These are phyloP conservation scores for Baryphthengus martii DNA, from an alignment of 2,113 vertebrate genomes.

Conservation along the genomic window DNA sequence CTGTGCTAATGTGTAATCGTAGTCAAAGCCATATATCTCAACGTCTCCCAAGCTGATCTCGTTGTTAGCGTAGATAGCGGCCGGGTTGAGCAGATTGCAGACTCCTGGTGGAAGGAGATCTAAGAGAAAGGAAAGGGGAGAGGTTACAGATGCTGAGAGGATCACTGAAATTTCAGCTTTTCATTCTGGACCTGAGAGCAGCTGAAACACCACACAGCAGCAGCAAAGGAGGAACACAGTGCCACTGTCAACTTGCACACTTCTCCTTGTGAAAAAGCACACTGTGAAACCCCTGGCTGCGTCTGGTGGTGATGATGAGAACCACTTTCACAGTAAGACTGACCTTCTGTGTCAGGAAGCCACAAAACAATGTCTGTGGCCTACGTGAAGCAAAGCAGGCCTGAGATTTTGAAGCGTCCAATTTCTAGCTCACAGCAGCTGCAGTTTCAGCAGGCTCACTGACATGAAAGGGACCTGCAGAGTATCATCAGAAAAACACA, in stretches of 20 bases:
- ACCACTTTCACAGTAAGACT: neutral
- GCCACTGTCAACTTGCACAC: neutral
- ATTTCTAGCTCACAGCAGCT: neutral
- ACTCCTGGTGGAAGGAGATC: slow-evolving; percentile 82
- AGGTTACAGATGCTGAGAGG: neutral
- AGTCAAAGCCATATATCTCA: slow-evolving; percentile 84
- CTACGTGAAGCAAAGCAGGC: neutral
- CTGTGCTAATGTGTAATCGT: slow-evolving; percentile 79
- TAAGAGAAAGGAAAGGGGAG: slow-evolving; percentile 5
- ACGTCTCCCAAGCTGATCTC: slow-evolving; percentile 80
- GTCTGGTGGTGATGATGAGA: neutral
- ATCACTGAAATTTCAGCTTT: neutral
- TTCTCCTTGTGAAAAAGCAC: neutral
- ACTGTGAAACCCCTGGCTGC: neutral
- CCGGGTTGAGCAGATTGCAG: slow-evolving; percentile 79
- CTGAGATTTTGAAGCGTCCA: neutral
- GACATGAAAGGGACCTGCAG: neutral
- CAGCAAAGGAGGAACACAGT: neutral
- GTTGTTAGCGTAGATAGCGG: slow-evolving; percentile 80
- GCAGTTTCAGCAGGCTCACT: neutral
- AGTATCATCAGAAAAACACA: neutral
- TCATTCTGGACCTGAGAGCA: neutral
- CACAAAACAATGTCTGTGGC: neutral
- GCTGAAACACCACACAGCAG: neutral
- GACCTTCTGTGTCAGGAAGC: neutral